A percentile compares a stretch with the other conserved stretches of the same genome.
These are phyloP conservation scores for Caenorhabditis brenneri DNA, from an alignment of 1,140 invertebrate species.

Conservation along the genomic window DNA sequence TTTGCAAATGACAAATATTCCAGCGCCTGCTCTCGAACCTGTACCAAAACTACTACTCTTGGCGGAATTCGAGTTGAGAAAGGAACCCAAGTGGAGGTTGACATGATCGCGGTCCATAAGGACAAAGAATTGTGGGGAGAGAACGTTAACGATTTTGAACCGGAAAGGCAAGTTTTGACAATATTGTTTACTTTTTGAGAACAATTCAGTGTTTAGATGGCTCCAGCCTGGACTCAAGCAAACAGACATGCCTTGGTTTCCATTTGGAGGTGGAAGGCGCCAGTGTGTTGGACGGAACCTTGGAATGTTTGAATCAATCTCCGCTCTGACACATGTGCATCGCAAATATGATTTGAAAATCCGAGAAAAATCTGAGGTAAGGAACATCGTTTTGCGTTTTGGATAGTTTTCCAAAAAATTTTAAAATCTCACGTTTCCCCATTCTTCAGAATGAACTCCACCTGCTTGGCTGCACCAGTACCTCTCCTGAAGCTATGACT, in stretches of 20 bases:
- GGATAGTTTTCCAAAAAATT: no score
- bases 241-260: slow-evolving; percentile 65
- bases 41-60: slow-evolving; percentile 54
- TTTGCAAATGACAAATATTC: neutral
- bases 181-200: neutral
- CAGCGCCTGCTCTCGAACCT: slow-evolving; percentile 40
- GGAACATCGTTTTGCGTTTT: no score
- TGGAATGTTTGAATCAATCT: slow-evolving; percentile 40
- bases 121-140: slow-evolving; percentile 66
- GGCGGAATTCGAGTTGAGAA: slow-evolving; percentile 59
- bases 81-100: slow-evolving; percentile 60
- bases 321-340: neutral
- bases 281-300: slow-evolving; percentile 73
- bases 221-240: slow-evolving; percentile 52
- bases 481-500: neutral
- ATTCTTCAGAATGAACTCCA: neutral
- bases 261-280: slow-evolving; percentile 73
- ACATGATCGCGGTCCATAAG: slow-evolving; percentile 62
- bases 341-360: neutral
- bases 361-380: neutral
- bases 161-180: slow-evolving; percentile 60
- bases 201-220: neutral
- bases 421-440: neutral
- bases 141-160: slow-evolving; percentile 65
- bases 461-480: neutral